Base-by-base conservation (phyloP, 2,797 vertebrate genomes). In the Tiaroga cobitis region DNA sequence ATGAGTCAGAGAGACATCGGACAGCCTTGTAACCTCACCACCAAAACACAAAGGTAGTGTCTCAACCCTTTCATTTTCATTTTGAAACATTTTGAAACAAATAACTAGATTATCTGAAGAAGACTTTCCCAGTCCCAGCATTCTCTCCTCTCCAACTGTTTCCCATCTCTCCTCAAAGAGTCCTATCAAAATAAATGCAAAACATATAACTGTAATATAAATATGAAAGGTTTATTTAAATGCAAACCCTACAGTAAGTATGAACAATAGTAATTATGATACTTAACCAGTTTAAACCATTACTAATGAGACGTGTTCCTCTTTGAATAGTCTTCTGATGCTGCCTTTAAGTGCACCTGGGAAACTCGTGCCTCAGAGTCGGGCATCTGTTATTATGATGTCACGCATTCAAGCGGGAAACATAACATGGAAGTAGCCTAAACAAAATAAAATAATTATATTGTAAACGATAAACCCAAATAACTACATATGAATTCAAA, bases 11-110 rank as follows among this genome's bases (percentile, higher is more conserved):
- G 96, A 69, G 98, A 99, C 93, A 98, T 99, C 90, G 98, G 98
- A 46, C 95, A 97, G 87, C 96, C 96, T 82, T 97, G 97, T 92
- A 97, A 98, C 86, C 97, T 99, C 91, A 99, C 98, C 93, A 99
- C 98, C 89, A 99, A 99, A 96, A 99, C 97, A 19, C 98, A 99
- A 94, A 99, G 97, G 98, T 99, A 94, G 96, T 59, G 72, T 37
- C 39, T 77, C 70, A 37, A 49, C 16, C 21, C 9, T n/a, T 61
- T 70, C 18, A 37, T 24, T 70, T 78, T 78, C 26, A 63, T 63
- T 37, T 81, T 24, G 26, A 34, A 29, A 24, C 26, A 63, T 63
- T 37, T 81, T 24, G 26, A 34, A 29, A 24, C 61, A 41, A 29
- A 78, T 61, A 19, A 41, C 8, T 68, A 16, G 61, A 63, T 63